Evolutionary conservation across 1,140 invertebrate species (phyloP), one percentile per base, ranked within the genome.

Genomic region (Pseudomyrmex flavicornis): DNA sequence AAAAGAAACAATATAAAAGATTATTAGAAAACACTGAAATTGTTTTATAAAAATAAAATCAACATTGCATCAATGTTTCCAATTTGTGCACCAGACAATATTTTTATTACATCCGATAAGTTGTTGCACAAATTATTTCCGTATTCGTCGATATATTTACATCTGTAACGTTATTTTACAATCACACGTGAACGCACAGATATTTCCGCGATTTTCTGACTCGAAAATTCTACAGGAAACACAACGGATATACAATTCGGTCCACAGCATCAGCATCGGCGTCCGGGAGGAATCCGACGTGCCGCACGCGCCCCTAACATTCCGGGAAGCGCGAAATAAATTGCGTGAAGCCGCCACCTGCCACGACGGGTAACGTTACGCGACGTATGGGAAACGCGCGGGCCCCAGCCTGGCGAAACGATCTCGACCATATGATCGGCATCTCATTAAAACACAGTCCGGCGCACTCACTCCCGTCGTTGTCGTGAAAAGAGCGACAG

Each of bases 401-500:
- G 9, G 62, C n/a, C 13, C 1, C 15, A n/a, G 7, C n/a, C 35
- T 15, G 9, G 77, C 52, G 70, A 70, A 70, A 52, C 88, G 79
- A 79, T 77, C 68, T 80, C 85, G 85, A 90, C 87, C 91, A 91
- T 91, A 91, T 91, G 90, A 92, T 92, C 88, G 89, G 86, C 86
- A 87, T 90, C 82, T 90, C 85, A 87, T 92, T 92, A 87, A 86
- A 89, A 89, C 76, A 63, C 82, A 85, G 76, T 85, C 59, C 17
- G 85, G 75, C 73, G 79, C 86, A 88, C 76, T 90, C 63, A 79
- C 70, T 89, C 79, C 66, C 76, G 76, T 52, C 80, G 75, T 9
- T 74, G 22, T 35, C 35, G 82, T 58, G 44, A 58, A 63, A 68
- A 80, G 17, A 79, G 76, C 26, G 35, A 35, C 35, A 7, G 48